Conservation (phyloP, 1,140 invertebrate species). For the Apis laboriosa region DNA sequence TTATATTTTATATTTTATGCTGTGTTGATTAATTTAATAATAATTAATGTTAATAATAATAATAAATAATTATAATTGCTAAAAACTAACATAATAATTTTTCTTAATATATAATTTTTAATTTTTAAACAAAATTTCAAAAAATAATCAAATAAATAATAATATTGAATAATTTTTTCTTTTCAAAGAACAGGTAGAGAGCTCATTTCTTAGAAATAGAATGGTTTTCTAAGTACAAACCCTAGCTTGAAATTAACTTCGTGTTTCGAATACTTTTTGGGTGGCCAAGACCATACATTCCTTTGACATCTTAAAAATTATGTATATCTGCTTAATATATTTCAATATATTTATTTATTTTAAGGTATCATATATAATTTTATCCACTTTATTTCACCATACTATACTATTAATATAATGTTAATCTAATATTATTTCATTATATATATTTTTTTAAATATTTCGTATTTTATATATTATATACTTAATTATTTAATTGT, state of each 20-base stretch:
- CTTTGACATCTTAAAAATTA: not conserved
- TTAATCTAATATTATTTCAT: not conserved
- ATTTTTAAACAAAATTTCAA: not conserved
- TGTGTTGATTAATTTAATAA: too few species aligned
- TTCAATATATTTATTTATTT: too few species aligned
- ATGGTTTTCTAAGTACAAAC: conserved; percentile 11
- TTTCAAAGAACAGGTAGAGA: conserved; percentile 24
- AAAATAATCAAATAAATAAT: not conserved
- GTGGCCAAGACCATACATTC: conserved; percentile 10
- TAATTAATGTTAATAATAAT: too few species aligned
- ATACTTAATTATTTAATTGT: not conserved
- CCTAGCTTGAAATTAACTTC: conserved; percentile 9
- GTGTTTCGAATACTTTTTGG: conserved; percentile 10
- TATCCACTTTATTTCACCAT: too few species aligned
- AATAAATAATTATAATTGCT: too few species aligned
- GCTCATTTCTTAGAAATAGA: conserved; percentile 22
- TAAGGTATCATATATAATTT: not conserved
- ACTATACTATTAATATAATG: not conserved
- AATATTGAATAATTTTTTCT: not conserved
- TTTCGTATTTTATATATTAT: too few species aligned
- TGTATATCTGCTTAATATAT: not conserved
- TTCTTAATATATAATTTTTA: not conserved
- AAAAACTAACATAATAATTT: too few species aligned
- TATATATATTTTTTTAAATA: not conserved
- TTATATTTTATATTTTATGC: too few species aligned